Conservation (phyloP, 2,888 invertebrate species). For the Entomobrya proxima region DNA sequence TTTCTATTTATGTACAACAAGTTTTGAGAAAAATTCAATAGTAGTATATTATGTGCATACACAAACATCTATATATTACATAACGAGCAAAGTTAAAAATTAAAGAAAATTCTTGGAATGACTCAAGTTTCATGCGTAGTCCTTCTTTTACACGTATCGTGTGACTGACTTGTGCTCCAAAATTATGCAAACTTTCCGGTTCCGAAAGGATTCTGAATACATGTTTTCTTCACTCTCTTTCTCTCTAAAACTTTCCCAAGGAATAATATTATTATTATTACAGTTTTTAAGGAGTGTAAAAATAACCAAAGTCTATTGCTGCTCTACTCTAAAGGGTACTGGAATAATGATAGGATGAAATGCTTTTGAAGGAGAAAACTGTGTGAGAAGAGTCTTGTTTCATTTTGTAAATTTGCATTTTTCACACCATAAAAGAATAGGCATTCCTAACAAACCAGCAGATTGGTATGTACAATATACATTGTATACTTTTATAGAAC, state of each 20-base stretch:
- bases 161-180: constrained; percentile 3
- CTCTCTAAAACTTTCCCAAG: constrained; percentile 9
- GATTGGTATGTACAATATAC: too few relatives aligned
- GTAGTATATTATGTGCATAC: background rate
- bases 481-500: background rate
- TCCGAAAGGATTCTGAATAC: background rate
- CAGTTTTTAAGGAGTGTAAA: background rate
- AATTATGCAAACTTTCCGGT: constrained; percentile 11
- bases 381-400: background rate
- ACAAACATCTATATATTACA: background rate
- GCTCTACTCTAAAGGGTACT: background rate
- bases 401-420: background rate
- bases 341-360: background rate
- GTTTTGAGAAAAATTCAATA: background rate
- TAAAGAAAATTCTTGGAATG: constrained; percentile 39
- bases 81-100: constrained; percentile 33
- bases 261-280: background rate
- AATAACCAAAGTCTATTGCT: background rate
- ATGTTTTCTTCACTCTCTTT: background rate
- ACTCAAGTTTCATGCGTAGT: constrained; percentile 24
- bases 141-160: background rate
- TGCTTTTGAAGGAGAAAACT: background rate
- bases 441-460: too few relatives aligned
- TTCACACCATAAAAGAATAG: background rate
- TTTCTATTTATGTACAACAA: background rate